Evolutionary conservation across 2,888 invertebrate genomes (phyloP), one percentile per base, ranked within the genome.

Genomic region (Acanthoscelides obtectus): DNA sequence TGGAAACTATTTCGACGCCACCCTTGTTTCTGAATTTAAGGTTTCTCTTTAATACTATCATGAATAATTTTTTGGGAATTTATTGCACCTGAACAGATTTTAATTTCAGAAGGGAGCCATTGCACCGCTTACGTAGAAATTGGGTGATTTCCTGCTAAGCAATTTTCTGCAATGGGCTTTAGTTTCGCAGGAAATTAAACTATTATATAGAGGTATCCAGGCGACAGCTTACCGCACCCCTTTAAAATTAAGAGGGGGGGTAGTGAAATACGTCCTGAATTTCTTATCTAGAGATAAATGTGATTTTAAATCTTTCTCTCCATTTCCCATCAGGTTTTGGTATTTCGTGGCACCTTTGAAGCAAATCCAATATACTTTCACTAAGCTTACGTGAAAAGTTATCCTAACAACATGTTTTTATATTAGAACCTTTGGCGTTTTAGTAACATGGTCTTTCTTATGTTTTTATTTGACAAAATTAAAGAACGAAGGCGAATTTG

Each of bases 41-140:
- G 67, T 67, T 20, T 5, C 20, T 67, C n/a, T 21, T 67, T 67
- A 67, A 67, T 67, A 67, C 67, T 67, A 22, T 20, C 67, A 67
- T 67, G 67, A 67, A 67, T 67, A 67, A 22, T 67, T 67, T 67
- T 67, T 67, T 22, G 22, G 20, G 21, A 67, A 67, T 67, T 67
- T 67, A 67, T 67, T 22, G 67, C 67, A 45, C 5, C 45, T 45
- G 12, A 45, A 45, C 45, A 45, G 45, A 45, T 45, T 45, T 45
- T 45, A 45, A 45, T 45, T 45, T 45, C 17, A 45, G 45, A 12
- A 45, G 45, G 45, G 45, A 45, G 45, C 45, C 45, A 45, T 45
- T 45, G 45, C 45, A 45, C 45, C 45, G 45, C 45, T 45, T 45
- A 45, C 12, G 45, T 45, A 45, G 45, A 45, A 25, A 45, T 45